These are phyloP conservation scores for Loris lydekkerianus DNA, from an alignment of 2,797 vertebrate genomes.

Conservation along the genomic window DNA sequence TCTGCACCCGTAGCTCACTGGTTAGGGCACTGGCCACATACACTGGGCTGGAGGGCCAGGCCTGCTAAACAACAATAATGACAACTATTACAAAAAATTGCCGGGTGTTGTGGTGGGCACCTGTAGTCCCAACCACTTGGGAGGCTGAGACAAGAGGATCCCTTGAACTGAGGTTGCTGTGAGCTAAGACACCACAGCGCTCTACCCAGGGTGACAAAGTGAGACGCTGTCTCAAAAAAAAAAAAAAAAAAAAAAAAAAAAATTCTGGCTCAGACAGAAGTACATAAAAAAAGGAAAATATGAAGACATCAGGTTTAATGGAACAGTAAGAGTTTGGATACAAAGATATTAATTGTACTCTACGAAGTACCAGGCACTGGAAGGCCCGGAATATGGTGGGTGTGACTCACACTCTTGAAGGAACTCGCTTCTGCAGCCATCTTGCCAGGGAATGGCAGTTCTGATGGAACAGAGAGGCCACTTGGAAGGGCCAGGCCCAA, in stretches of 20 bases:
- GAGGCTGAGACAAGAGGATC: too few relatives aligned
- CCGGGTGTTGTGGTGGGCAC: too few relatives aligned
- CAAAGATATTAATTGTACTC: not conserved
- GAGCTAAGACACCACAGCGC: too few relatives aligned
- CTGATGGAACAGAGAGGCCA: not conserved
- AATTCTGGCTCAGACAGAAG: not conserved
- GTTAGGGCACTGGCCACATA: too few relatives aligned
- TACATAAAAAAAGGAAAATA: not conserved
- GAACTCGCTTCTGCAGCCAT: not conserved
- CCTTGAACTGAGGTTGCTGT: too few relatives aligned
- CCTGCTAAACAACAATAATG: too few relatives aligned
- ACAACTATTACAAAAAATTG: too few relatives aligned
- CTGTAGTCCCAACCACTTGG: too few relatives aligned
- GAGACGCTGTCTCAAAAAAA: too few relatives aligned
- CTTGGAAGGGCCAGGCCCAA: accelerated
- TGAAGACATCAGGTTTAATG: not conserved
- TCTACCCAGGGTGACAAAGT: too few relatives aligned
- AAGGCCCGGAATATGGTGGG: not conserved
- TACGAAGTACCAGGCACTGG: not conserved
- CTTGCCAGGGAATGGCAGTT: not conserved
- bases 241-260: not conserved
- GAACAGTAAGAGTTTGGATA: not conserved
- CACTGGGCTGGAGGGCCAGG: too few relatives aligned
- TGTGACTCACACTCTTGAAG: not conserved
- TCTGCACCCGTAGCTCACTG: too few relatives aligned